Base-by-base conservation (phyloP, 2,888 invertebrate genomes). In the Papilio demoleus region DNA sequence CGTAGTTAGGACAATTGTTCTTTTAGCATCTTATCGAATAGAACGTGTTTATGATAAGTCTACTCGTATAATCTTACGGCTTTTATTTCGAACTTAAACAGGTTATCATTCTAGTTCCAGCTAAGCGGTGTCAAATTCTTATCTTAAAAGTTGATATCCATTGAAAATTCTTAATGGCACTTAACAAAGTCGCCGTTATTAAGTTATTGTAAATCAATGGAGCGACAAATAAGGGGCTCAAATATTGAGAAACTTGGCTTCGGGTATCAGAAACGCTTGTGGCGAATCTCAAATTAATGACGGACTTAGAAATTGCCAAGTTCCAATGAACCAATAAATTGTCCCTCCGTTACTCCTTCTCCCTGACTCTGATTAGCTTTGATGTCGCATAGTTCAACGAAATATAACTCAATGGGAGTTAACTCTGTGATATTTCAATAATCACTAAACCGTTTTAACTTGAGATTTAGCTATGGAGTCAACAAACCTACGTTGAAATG, bases 261-360 rank as follows among this genome's bases (percentile, higher is more conserved):
- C 53, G 69, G 65, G 69, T 70, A 70, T 70, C 69, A 70, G 62
- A 73, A 78, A 76, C 74, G 76, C 79, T 81, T 80, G 81, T 73
- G 81, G 81, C 70, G 79, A 79, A 81, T 82, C 81, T 83, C 74
- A 79, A 85, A 88, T 86, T 88, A 86, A 87, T 85, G 82, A 83
- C 74, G 76, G 81, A 84, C 86, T 88, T 82, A 81, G 81, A 81
- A 86, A 82, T 83, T 84, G 74, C 78, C 68, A 84, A 86, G 80
- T 87, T 84, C 74, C 76, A 77, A 76, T 75, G 79, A 83, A 81
- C 79, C 83, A 80, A 84, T 86, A 86, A 87, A 83, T 85, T 86
- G 78, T 79, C 76, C 73, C 66, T 64, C 58, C 53, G 68, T 61
- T 68, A 72, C 73, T 73, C 81, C 77, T 78, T 78, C 75, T 75